Percentiles rank a stretch among this genome's conserved stretches.
Evolutionary conservation across 1,140 invertebrate genomes (phyloP).

Genomic region (Apis laboriosa): DNA sequence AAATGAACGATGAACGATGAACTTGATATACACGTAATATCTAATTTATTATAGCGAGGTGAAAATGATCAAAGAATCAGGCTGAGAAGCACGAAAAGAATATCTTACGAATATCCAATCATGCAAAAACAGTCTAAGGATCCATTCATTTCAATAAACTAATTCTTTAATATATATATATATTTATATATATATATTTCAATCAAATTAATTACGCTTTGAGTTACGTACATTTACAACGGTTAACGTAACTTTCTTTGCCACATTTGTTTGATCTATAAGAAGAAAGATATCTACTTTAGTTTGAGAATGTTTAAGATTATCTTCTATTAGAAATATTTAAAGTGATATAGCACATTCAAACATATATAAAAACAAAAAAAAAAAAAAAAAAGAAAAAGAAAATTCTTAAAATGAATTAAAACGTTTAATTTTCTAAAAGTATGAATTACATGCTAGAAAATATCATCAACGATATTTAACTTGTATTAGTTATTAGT

Average conservation of each 20-base stretch:
- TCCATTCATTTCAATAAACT: not conserved
- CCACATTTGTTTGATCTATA: conserved; percentile 6
- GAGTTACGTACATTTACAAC: conserved; percentile 8
- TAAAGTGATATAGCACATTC: not conserved
- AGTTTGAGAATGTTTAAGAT: not conserved
- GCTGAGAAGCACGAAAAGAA: conserved; percentile 8
- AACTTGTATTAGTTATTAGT: not conserved
- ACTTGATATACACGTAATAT: not conserved
- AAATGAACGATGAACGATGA: not conserved
- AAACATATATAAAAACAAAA: not conserved
- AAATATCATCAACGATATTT: not conserved
- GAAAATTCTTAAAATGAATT: too few species aligned
- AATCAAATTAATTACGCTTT: conserved; percentile 4
- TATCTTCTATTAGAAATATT: not conserved
- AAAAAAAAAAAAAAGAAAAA: not conserved
- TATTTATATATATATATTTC: not conserved
- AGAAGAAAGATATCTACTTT: conserved; percentile 20
- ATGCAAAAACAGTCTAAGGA: conserved; percentile 25
- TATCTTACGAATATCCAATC: conserved; percentile 34
- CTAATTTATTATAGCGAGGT: conserved; percentile 18
- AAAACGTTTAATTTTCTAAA: not conserved
- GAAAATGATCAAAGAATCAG: not conserved
- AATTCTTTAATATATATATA: not conserved
- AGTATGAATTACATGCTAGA: not conserved
- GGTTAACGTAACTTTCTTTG: conserved; percentile 10